Percentiles rank a stretch among this genome's conserved stretches.
phyloP scores from a whole-genome alignment of 92 coral and sea anemone species.

The Epizoanthus ramosus region DNA sequence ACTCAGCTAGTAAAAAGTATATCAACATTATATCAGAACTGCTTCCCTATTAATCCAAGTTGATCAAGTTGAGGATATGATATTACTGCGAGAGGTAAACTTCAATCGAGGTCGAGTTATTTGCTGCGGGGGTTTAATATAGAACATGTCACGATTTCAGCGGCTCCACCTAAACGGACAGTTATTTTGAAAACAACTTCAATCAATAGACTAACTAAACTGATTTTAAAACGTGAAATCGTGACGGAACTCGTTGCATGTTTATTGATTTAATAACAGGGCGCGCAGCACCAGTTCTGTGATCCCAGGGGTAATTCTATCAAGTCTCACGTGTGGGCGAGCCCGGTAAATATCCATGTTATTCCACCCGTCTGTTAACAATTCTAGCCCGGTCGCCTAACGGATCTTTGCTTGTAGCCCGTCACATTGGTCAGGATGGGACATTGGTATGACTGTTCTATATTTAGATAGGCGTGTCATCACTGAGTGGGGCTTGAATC shows the following conservation, averaged over 20 bases:
- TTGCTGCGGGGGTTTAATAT: slow-evolving; percentile 20
- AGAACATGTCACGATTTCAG: slow-evolving; percentile 11
- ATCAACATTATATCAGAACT: background rate
- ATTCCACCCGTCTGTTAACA: slow-evolving; percentile 8
- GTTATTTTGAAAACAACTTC: slow-evolving; percentile 5
- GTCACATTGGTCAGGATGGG: slow-evolving; percentile 5
- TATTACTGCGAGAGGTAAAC: no score
- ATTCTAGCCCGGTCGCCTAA: background rate
- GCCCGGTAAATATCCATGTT: slow-evolving; percentile 2
- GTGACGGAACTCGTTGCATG: background rate
- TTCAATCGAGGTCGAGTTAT: no score
- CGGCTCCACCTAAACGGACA: background rate
- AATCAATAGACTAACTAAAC: background rate
- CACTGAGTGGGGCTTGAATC: slow-evolving; percentile 4
- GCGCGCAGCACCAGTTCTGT: no score
- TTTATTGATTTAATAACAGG: background rate
- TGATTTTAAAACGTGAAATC: background rate
- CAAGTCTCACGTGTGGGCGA: slow-evolving; percentile 22
- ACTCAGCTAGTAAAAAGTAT: background rate
- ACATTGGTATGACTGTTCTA: slow-evolving; percentile 2
- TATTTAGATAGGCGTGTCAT: slow-evolving; percentile 37
- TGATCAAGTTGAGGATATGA: no score
- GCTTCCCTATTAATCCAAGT: background rate
- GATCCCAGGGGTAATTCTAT: background rate
- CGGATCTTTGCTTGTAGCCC: slow-evolving; percentile 2